Conservation (phyloP, 2,113 vertebrate genomes). For the Barnardius zonarius region DNA sequence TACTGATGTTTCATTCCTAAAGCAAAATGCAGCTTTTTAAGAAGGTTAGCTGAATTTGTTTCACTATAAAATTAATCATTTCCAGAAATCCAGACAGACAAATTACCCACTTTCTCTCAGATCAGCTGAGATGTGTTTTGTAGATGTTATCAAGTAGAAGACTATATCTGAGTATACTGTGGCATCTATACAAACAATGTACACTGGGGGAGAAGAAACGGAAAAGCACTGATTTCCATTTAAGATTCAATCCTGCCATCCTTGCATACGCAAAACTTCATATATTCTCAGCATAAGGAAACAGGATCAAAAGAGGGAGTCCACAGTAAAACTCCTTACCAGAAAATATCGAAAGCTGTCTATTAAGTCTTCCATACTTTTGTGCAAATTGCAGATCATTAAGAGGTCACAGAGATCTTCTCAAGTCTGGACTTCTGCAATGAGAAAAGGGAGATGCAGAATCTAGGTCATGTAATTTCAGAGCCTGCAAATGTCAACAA, state of each 20-base stretch:
- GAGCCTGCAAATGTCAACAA: constrained; percentile 6
- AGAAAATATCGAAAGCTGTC: neutral
- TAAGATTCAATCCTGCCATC: neutral
- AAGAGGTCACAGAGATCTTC: neutral
- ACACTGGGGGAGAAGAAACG: neutral
- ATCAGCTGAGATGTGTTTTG: neutral
- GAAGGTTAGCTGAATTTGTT: neutral
- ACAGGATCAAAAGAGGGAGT: neutral
- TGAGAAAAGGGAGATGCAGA: neutral
- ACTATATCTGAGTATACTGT: neutral
- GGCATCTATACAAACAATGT: neutral
- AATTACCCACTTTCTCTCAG: constrained; percentile 23
- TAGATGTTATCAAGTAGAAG: neutral
- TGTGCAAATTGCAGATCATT: neutral
- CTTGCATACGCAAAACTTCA: neutral
- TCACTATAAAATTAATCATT: neutral
- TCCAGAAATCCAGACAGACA: neutral
- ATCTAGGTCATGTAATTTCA: constrained; percentile 15
- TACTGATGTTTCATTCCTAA: neutral
- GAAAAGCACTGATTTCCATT: neutral
- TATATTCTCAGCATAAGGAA: neutral
- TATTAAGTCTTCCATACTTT: neutral
- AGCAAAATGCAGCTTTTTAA: neutral
- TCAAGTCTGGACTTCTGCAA: neutral
- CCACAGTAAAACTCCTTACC: neutral